Evolutionary conservation across 2,797 vertebrate species (phyloP), one percentile per base, ranked within the genome.

Genomic region (Artibeus jamaicensis): DNA sequence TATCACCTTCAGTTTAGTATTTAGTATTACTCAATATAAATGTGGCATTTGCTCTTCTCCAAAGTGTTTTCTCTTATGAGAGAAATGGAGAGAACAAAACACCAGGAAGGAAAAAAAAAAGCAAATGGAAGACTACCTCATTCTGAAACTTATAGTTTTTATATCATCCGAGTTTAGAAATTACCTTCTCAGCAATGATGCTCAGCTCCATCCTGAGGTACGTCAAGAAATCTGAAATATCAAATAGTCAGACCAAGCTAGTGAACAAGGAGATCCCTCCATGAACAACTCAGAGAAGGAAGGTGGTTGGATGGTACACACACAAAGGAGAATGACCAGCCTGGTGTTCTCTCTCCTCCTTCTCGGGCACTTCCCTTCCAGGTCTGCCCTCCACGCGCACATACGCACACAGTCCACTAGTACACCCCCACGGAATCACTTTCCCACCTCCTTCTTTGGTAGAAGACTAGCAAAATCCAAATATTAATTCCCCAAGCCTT

Each of bases 181-280:
- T 97, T 97, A 98, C 97, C 98, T 98, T 91, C 77, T 91, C 76
- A 91, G 94, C 4, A 92, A 67, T 48, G 37, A 85, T 8, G 95
- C 78, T 82, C 86, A 79, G 83, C 32, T 29, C 94, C 70, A 46
- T 91, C 79, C 22, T n/a, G 68, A 46, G 77, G 21, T 16, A 44
- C 53, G 32, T 65, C 22, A 89, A 81, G 94, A 93, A 34, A 57
- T 96, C 89, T 73, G 74, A 93, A 86, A 21, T 42, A 77, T 87
- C 86, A 93, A 95, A 97, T 37, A 4, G 77, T 94, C 88, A 96
- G 91, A 95, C 76, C 97, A 96, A 96, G 57, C 79, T 87, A 88
- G 85, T 95, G 81, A 98, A 67, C 93, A 95, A 48, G 86, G 42
- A 62, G 16, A 90, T 68, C 76, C 74, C 89, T 62, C 42, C 84